Conservation (phyloP, 2,888 invertebrate species). For the Drosophila parthenogenetica region DNA sequence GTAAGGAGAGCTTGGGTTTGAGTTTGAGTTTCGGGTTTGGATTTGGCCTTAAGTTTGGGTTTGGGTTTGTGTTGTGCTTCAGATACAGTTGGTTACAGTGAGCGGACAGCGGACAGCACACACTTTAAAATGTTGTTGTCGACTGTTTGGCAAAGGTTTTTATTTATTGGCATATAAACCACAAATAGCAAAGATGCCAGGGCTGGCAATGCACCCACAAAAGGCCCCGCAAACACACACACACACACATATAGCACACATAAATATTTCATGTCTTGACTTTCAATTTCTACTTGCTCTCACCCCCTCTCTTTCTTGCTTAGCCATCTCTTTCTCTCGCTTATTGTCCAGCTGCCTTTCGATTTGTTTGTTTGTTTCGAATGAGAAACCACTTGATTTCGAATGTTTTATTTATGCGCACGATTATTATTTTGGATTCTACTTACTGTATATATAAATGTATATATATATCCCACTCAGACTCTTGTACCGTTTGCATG, state of each 20-base stretch:
- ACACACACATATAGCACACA: slow-evolving; percentile 35
- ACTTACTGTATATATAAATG: slow-evolving; percentile 10
- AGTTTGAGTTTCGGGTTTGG: slow-evolving; percentile 19
- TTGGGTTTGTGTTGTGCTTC: slow-evolving; percentile 8
- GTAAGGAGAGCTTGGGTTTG: slow-evolving; percentile 7
- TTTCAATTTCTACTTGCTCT: slow-evolving; percentile 67
- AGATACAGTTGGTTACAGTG: slow-evolving; percentile 51
- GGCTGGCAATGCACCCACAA: slow-evolving; percentile 60
- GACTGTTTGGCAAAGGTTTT: slow-evolving; percentile 65
- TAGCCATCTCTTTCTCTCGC: background rate
- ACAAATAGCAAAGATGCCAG: slow-evolving; percentile 72
- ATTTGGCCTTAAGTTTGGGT: slow-evolving; percentile 8
- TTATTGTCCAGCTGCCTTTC: slow-evolving; percentile 40
- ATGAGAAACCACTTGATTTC: slow-evolving; percentile 73
- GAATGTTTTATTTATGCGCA: slow-evolving; percentile 77
- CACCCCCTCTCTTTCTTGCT: background rate
- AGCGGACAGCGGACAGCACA: slow-evolving; percentile 28
- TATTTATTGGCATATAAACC: slow-evolving; percentile 77
- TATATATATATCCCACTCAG: slow-evolving; percentile 5
- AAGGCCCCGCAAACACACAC: slow-evolving; percentile 11
- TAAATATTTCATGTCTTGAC: slow-evolving; percentile 77
- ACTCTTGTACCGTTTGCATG: slow-evolving; percentile 39
- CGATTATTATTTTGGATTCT: slow-evolving; percentile 73
- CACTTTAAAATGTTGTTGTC: slow-evolving; percentile 70
- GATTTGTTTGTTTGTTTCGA: slow-evolving; percentile 59